phyloP scores from a whole-genome alignment of 2,113 vertebrate genomes.

The Pardalotus punctatus region DNA sequence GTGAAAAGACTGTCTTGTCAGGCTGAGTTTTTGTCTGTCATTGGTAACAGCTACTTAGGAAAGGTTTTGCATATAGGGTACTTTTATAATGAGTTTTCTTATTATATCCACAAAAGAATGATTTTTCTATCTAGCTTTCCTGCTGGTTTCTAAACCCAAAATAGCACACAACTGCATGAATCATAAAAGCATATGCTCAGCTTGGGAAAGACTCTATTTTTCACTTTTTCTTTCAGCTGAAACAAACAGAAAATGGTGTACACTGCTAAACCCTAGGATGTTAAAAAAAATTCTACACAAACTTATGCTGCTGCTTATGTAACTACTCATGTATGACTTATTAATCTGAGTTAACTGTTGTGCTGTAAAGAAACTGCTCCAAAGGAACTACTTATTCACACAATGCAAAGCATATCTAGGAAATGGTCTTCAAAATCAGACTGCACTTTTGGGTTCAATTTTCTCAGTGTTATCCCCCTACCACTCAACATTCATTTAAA shows the following conservation, averaged over 20 bases:
- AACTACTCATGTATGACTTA: background rate
- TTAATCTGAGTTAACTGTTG: background rate
- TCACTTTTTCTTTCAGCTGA: conserved; percentile 10
- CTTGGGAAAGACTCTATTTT: background rate
- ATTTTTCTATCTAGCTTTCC: conserved; percentile 25
- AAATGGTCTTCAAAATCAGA: background rate
- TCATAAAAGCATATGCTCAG: conserved; percentile 26
- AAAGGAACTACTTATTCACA: background rate
- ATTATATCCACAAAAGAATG: conserved; percentile 24
- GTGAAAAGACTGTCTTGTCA: background rate
- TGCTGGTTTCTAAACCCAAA: conserved; percentile 28
- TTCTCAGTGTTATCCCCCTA: background rate
- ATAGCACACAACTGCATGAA: conserved; percentile 46
- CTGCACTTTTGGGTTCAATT: background rate
- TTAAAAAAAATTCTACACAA: background rate
- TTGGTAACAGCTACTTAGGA: background rate
- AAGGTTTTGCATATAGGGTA: background rate
- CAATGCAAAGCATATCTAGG: background rate
- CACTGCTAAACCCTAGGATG: background rate
- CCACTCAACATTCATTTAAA: background rate
- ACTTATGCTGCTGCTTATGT: background rate
- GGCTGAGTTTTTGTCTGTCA: background rate
- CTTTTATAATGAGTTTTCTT: conserved; percentile 13
- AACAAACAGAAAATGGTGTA: conserved; percentile 18
- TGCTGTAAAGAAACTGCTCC: background rate